phyloP scores from a whole-genome alignment of 2,797 vertebrate genomes.

The Sorex maritimensis region DNA sequence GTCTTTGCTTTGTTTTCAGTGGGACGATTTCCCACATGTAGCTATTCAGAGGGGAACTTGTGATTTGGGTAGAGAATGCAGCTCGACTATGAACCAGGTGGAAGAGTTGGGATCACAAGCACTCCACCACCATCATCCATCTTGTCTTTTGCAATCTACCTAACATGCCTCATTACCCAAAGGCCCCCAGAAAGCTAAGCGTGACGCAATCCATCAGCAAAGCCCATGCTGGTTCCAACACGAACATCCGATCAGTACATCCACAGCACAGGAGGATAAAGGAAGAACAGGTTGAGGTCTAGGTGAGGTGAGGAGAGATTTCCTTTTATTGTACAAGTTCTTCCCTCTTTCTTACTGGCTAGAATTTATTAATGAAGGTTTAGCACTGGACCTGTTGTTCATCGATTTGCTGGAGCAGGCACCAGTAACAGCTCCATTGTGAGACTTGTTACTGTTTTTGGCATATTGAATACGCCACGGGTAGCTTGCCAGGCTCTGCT shows the following conservation, averaged over 20 bases:
- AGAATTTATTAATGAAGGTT: background rate
- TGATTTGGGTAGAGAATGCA: background rate
- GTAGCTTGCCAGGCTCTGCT: too few relatives aligned
- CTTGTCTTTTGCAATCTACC: background rate
- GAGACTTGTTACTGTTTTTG: too few relatives aligned
- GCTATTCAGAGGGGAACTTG: background rate
- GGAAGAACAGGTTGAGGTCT: background rate
- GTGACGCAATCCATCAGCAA: background rate
- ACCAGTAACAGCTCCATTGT: too few relatives aligned
- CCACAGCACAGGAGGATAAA: background rate
- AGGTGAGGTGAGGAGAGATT: background rate
- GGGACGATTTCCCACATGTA: background rate
- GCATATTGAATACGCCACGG: too few relatives aligned
- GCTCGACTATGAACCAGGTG: background rate
- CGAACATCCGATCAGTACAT: background rate
- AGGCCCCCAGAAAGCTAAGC: background rate
- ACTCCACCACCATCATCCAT: background rate
- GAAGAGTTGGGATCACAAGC: background rate
- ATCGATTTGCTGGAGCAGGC: too few relatives aligned
- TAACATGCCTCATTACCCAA: background rate
- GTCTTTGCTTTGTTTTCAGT: too few relatives aligned
- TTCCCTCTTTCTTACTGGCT: background rate
- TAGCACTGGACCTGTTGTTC: too few relatives aligned
- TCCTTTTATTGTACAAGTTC: background rate
- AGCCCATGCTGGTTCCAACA: background rate